Base-by-base conservation (phyloP, 2,797 vertebrate species). In the Myripristis murdjan region DNA sequence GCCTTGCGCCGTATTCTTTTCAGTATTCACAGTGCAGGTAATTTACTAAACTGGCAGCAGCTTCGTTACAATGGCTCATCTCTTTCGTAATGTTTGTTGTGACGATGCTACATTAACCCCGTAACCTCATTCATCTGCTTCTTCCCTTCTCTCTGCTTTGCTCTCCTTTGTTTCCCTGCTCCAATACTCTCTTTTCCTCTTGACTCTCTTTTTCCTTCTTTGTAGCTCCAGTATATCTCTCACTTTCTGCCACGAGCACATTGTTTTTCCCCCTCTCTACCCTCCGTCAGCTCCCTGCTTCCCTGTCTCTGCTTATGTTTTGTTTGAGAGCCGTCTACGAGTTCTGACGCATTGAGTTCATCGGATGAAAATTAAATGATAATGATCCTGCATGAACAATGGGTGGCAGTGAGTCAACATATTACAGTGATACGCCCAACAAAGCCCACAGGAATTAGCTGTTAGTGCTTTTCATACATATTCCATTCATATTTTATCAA, bases 1-100 rank as follows among this genome's bases (percentile, higher is more conserved):
- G 58, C 53, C 61, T 69, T 75, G 56, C 84, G 87, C 74, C 83
- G 66, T 83, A 66, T 76, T 82, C 68, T 60, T 83, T 78, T 78
- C 37, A 71, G 28, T 49, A 16, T 16, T 18, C n/a, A 18, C 41
- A 24, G 10, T 24, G 41, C 2, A 9, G 77, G 78, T 78, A 60
- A 87, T 87, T 91, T 82, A 84, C 86, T 84, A 86, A 83, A 77
- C 55, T 63, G 73, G 5, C 57, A 58, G 41, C 20, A 47, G 70
- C 65, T 75, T 73, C 43, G 69, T 83, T 77, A 83, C 72, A 59
- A 49, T 22, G 71, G 73, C 80, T 85, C 85, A 77, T 91, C 83
- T 83, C 18, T 86, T 78, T 72, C 26, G 65, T 28, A 28, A 28
- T 28, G 26, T 78, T 70, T 82, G 78, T 78, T 75, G n/a, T 51